Conservation (phyloP, 2,888 invertebrate species). For the Mycalesis mineus region DNA sequence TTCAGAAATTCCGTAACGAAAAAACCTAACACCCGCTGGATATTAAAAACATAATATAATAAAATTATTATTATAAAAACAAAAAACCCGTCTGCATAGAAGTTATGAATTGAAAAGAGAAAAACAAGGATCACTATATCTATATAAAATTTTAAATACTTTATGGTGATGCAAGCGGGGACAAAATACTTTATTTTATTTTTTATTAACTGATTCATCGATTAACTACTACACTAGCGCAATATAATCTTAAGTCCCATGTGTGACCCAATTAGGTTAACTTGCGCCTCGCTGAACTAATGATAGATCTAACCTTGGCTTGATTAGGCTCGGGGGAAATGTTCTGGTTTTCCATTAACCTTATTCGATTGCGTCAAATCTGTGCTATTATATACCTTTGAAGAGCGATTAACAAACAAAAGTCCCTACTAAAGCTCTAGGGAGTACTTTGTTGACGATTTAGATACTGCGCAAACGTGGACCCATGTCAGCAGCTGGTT, state of each 20-base stretch:
- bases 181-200: no score
- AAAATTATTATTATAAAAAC: no score
- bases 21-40: no score
- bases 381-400: conserved; percentile 3
- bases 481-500: no score
- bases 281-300: conserved; percentile 59
- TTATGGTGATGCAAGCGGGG: no score
- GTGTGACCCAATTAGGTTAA: conserved; percentile 68
- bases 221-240: not conserved
- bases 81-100: no score
- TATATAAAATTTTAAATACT: no score
- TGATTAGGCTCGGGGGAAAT: conserved; percentile 56
- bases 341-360: conserved; percentile 45
- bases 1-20: no score
- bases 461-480: not conserved
- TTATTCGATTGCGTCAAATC: conserved; percentile 31
- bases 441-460: not conserved
- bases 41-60: no score
- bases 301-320: conserved; percentile 55
- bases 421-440: not conserved
- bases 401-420: not conserved
- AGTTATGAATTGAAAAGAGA: no score
- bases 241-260: not conserved
- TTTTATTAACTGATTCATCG: not conserved
- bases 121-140: no score